Evolutionary conservation across 2,888 invertebrate genomes (phyloP).

Genomic region (Ferdinandea cuprea): DNA sequence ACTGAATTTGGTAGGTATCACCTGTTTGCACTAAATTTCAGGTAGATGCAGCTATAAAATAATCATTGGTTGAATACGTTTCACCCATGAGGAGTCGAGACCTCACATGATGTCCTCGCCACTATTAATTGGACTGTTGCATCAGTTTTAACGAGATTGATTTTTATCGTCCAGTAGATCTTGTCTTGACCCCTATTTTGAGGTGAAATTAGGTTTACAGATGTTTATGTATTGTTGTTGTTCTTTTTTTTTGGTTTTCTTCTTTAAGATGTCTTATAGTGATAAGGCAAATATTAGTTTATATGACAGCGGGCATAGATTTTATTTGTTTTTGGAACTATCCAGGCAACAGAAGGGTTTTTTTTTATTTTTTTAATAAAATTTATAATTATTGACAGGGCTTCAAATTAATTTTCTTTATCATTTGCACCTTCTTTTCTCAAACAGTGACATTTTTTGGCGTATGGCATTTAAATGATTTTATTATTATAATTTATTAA

Average conservation of each 20-base stretch:
- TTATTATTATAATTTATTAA: too few relatives aligned
- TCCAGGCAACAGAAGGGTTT: slow-evolving; percentile 24
- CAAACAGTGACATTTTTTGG: background rate
- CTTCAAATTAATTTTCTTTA: slow-evolving; percentile 36
- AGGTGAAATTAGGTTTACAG: slow-evolving; percentile 81
- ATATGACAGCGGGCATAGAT: slow-evolving; percentile 31
- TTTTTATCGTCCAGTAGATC: slow-evolving; percentile 57
- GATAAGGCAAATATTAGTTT: slow-evolving; percentile 60
- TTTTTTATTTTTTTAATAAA: background rate
- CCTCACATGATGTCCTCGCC: slow-evolving; percentile 70
- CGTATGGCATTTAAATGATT: too few relatives aligned
- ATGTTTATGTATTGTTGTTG: slow-evolving; percentile 75
- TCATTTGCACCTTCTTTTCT: background rate
- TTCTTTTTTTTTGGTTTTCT: too few relatives aligned
- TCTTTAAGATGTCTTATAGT: slow-evolving; percentile 31
- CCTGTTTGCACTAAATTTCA: slow-evolving; percentile 73
- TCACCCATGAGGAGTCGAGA: background rate
- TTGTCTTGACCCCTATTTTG: slow-evolving; percentile 75
- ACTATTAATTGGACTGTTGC: slow-evolving; percentile 71
- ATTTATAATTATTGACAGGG: slow-evolving; percentile 21
- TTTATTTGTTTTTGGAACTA: slow-evolving; percentile 40
- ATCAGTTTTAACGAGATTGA: slow-evolving; percentile 71
- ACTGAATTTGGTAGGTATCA: slow-evolving; percentile 38
- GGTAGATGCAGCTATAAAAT: slow-evolving; percentile 46
- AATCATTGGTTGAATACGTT: slow-evolving; percentile 25